A percentile compares a stretch with the other conserved stretches of the same genome.
Evolutionary conservation across 2,113 vertebrate genomes (phyloP).

Genomic region (Prochilodus magdalenae): DNA sequence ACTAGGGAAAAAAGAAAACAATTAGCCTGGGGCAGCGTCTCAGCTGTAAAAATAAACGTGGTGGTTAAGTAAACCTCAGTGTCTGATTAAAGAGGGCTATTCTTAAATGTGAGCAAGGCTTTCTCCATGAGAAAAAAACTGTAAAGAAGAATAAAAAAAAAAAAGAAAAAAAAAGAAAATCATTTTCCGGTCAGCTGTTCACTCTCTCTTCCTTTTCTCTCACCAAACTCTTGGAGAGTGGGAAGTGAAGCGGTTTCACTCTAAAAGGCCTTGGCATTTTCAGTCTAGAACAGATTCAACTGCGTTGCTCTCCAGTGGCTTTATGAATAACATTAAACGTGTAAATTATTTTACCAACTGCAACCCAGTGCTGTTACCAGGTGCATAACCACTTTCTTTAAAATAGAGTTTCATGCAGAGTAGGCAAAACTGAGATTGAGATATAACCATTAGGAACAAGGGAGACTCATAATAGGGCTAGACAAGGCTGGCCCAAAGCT

Average conservation of each 20-base stretch:
- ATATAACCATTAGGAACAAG: not conserved
- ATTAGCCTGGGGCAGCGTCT: slow-evolving; percentile 72
- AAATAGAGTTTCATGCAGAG: not conserved
- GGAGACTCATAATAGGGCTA: not conserved
- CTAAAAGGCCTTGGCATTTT: not conserved
- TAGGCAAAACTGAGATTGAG: not conserved
- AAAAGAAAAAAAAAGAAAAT: too few species aligned
- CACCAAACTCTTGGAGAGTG: slow-evolving; percentile 59
- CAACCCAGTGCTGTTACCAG: slow-evolving; percentile 18
- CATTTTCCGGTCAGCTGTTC: slow-evolving; percentile 60
- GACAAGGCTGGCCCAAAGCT: not conserved
- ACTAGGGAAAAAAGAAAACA: slow-evolving; percentile 54
- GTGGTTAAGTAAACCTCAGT: slow-evolving; percentile 70
- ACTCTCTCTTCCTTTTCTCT: not conserved
- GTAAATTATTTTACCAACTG: slow-evolving; percentile 26
- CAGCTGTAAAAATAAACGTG: slow-evolving; percentile 77
- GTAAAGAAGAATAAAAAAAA: slow-evolving; percentile 53
- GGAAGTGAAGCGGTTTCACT: slow-evolving; percentile 5
- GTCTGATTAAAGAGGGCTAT: slow-evolving; percentile 73
- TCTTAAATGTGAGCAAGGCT: slow-evolving; percentile 69
- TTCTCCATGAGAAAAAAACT: slow-evolving; percentile 60
- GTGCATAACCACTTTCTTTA: not conserved
- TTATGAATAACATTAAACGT: not conserved
- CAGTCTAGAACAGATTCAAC: slow-evolving; percentile 23
- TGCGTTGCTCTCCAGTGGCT: slow-evolving; percentile 15